A percentile compares a stretch with the other conserved stretches of the same genome.
Conservation (phyloP, 2,888 invertebrate species). For the Lacanobia wlatinum region DNA sequence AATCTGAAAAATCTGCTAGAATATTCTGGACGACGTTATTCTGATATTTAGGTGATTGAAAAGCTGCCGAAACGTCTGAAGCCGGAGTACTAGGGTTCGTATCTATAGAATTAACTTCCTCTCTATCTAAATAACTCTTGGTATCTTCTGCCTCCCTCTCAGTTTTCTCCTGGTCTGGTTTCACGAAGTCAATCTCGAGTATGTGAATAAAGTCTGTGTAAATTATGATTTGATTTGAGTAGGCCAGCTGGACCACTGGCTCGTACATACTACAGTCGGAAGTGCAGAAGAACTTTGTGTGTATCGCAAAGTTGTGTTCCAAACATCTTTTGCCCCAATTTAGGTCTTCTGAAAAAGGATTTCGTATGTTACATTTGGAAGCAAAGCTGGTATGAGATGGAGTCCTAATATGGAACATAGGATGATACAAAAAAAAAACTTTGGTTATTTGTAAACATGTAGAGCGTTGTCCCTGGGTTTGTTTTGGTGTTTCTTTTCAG, state of each 20-base stretch:
- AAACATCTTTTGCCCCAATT: constrained; percentile 94
- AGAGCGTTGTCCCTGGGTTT: too few relatives aligned
- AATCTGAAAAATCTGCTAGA: constrained; percentile 92
- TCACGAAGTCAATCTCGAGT: constrained; percentile 91
- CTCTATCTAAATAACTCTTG: constrained; percentile 81
- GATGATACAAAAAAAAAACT: too few relatives aligned
- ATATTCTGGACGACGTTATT: constrained; percentile 91
- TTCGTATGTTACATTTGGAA: background rate
- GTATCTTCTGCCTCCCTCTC: constrained; percentile 78
- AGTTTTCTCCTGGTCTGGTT: constrained; percentile 81
- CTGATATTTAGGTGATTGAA: constrained; percentile 89
- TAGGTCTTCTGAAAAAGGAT: constrained; percentile 81
- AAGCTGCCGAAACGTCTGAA: constrained; percentile 83
- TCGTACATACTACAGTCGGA: constrained; percentile 95
- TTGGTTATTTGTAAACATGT: too few relatives aligned
- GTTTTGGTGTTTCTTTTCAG: too few relatives aligned
- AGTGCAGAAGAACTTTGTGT: constrained; percentile 97
- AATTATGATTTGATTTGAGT: constrained; percentile 94
- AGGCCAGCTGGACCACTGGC: constrained; percentile 92
- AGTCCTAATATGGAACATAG: background rate
- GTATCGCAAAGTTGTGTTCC: constrained; percentile 97
- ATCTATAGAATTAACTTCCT: constrained; percentile 81
- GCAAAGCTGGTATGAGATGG: background rate
- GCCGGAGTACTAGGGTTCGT: constrained; percentile 82
- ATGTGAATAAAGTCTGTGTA: constrained; percentile 97